Evolutionary conservation across 2,888 invertebrate species (phyloP).

Genomic region (Yponomeuta evonymella): DNA sequence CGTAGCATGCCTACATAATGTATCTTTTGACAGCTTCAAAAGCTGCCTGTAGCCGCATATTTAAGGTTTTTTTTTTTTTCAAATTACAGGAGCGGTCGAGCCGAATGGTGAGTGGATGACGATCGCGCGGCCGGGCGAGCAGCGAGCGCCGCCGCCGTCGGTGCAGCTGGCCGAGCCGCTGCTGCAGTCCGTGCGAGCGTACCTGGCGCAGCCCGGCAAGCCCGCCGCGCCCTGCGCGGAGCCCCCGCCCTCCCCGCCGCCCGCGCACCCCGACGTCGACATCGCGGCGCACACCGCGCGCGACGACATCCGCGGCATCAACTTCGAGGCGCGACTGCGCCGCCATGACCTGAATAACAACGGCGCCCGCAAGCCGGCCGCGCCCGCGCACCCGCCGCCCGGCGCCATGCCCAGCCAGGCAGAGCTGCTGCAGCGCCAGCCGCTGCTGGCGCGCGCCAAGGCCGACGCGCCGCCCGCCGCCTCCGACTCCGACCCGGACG

Average conservation of each 20-base stretch:
- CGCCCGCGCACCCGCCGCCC: constrained; percentile 22
- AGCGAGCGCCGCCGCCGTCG: constrained; percentile 59
- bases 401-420: constrained; percentile 65
- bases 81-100: constrained; percentile 61
- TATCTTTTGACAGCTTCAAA: too few species aligned
- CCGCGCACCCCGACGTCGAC: constrained; percentile 55
- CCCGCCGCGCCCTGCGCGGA: constrained; percentile 46
- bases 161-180: constrained; percentile 65
- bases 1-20: too few species aligned
- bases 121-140: constrained; percentile 62
- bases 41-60: too few species aligned
- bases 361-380: constrained; percentile 43
- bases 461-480: constrained; percentile 58
- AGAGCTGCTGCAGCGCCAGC: constrained; percentile 72
- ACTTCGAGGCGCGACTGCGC: constrained; percentile 61
- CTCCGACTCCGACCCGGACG: constrained; percentile 69
- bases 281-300: constrained; percentile 58
- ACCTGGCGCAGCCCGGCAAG: constrained; percentile 52
- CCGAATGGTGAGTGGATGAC: constrained; percentile 74
- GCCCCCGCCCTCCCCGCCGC: constrained; percentile 39
- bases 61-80: constrained; percentile 22
- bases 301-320: constrained; percentile 66
- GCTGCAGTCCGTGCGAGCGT: constrained; percentile 66
- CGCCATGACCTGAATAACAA: constrained; percentile 74
- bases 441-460: constrained; percentile 63